Percentiles rank a stretch among this genome's conserved stretches.
Conservation (phyloP, 2,888 invertebrate species). For the Mythimna loreyi region DNA sequence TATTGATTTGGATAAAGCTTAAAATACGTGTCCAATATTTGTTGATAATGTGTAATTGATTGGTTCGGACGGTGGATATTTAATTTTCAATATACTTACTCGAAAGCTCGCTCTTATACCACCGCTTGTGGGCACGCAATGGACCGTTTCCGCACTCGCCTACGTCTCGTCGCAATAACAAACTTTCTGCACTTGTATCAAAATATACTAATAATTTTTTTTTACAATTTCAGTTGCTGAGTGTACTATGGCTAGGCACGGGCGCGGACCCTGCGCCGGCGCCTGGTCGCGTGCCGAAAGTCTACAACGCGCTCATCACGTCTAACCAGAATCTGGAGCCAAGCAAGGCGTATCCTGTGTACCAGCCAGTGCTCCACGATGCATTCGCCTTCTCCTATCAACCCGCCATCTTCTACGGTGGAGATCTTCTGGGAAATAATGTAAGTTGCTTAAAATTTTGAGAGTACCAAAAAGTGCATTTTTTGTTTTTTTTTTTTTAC, state of each 20-base stretch:
- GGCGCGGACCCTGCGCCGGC: constrained; percentile 82
- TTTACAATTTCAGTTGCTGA: constrained; percentile 75
- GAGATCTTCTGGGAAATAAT: constrained; percentile 79
- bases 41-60: no score
- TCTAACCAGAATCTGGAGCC: constrained; percentile 94
- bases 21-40: no score
- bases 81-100: no score
- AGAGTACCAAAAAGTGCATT: no score
- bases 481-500: no score
- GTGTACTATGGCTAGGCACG: constrained; percentile 68
- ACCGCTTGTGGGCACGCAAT: no score
- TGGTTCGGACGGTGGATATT: neutral
- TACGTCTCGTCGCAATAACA: no score
- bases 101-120: no score
- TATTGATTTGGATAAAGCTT: no score
- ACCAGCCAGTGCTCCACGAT: constrained; percentile 93
- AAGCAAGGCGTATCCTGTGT: constrained; percentile 94
- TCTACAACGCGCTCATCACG: constrained; percentile 95
- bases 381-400: constrained; percentile 88
- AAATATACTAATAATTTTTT: no score
- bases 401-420: constrained; percentile 80
- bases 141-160: no score
- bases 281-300: constrained; percentile 93
- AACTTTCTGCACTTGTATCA: no score
- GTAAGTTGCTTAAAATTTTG: constrained; percentile 75